phyloP scores from a whole-genome alignment of 35 echinoderm and acorn worm species.

The Heliocidaris tuberculata region DNA sequence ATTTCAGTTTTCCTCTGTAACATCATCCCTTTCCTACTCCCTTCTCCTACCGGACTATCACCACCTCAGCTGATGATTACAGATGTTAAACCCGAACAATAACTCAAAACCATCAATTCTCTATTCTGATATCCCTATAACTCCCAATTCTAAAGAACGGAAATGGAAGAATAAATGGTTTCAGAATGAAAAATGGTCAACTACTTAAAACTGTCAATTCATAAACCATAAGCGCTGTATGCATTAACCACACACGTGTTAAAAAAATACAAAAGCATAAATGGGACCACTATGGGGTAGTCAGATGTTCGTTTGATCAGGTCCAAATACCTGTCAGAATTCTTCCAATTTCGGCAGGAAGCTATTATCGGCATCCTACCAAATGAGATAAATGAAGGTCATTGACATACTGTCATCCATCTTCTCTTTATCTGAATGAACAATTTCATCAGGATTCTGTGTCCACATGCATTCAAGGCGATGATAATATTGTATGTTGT shows the following conservation, averaged over 20 bases:
- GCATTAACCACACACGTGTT: not conserved
- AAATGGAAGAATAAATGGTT: not conserved
- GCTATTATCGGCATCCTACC: not conserved
- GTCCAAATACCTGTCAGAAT: not conserved
- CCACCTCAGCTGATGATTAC: not conserved
- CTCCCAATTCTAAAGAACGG: not conserved
- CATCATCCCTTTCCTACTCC: not conserved
- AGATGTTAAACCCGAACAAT: not conserved
- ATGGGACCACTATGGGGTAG: not conserved
- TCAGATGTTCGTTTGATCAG: not conserved
- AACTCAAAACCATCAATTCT: not conserved
- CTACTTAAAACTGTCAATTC: not conserved
- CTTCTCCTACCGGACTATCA: not conserved
- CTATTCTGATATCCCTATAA: not conserved
- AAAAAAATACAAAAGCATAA: not conserved
- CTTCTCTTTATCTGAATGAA: not conserved
- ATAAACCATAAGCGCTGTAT: not conserved
- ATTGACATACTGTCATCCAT: not conserved
- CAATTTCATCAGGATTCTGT: no score
- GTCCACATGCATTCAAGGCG: no score
- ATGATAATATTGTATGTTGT: not conserved
- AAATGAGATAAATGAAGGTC: not conserved
- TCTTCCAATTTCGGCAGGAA: not conserved
- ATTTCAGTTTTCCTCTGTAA: not conserved
- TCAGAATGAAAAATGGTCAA: constrained; percentile 11